These are phyloP conservation scores for Drosophila sulfurigaster DNA, from an alignment of 1,140 invertebrate species.

Conservation along the genomic window DNA sequence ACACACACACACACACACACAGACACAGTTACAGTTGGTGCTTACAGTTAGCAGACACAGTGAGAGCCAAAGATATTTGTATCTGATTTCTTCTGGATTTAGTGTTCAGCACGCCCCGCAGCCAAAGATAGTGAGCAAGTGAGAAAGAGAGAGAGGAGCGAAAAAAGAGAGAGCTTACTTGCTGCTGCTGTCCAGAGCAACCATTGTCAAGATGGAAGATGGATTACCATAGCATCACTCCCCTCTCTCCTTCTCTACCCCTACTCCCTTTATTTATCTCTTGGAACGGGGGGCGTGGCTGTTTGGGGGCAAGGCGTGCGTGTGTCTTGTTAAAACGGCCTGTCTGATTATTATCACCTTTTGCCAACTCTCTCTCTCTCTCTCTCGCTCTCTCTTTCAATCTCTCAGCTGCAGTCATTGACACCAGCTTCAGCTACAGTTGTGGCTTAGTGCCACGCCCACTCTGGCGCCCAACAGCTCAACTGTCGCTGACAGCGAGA, in stretches of 20 bases:
- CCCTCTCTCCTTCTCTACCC: no score
- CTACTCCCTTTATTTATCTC: background rate
- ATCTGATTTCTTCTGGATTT: conserved; percentile 73
- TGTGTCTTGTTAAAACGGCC: conserved; percentile 78
- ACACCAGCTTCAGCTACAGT: conserved; percentile 47
- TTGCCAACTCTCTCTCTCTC: conserved; percentile 31
- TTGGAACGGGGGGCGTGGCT: background rate
- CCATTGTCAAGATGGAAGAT: conserved; percentile 71
- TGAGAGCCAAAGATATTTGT: conserved; percentile 69
- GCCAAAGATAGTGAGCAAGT: background rate
- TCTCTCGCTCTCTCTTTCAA: no score
- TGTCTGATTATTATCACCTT: conserved; percentile 81
- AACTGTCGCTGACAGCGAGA: conserved; percentile 47
- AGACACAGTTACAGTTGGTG: conserved; percentile 11
- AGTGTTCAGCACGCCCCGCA: conserved; percentile 43
- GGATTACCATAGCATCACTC: conserved; percentile 62
- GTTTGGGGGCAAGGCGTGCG: conserved; percentile 39
- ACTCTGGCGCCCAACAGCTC: conserved; percentile 8
- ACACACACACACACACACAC: conserved; percentile 35
- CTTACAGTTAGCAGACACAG: conserved; percentile 20
- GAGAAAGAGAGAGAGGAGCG: background rate
- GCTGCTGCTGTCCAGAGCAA: conserved; percentile 62
- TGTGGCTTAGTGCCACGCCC: conserved; percentile 47
- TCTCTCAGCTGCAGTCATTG: conserved; percentile 56
- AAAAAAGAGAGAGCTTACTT: conserved; percentile 4